A percentile compares a stretch with the other conserved stretches of the same genome.
Conservation (phyloP, 2,888 invertebrate species). For the Aphrophora alni region DNA sequence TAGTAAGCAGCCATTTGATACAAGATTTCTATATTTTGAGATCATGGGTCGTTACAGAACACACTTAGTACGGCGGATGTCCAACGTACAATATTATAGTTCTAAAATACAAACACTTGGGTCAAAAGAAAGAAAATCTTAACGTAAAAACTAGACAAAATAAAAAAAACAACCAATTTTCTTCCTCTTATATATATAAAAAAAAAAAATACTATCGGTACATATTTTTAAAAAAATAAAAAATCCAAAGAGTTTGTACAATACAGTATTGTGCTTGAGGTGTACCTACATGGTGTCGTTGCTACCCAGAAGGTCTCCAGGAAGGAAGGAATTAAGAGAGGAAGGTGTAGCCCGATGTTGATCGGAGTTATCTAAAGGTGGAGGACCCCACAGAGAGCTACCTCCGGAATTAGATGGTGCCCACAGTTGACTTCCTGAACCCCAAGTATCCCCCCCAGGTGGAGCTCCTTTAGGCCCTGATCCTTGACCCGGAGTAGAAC, state of each 20-base stretch:
- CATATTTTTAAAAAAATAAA: constrained; percentile 1
- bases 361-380: constrained; percentile 67
- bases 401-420: constrained; percentile 47
- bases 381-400: constrained; percentile 68
- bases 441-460: constrained; percentile 63
- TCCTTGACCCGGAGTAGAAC: constrained; percentile 57
- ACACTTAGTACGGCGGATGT: not conserved
- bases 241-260: constrained; percentile 7
- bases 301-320: constrained; percentile 80
- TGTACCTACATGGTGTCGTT: constrained; percentile 79
- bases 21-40: constrained; percentile 11
- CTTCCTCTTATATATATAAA: not conserved
- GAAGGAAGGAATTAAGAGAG: constrained; percentile 85
- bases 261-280: constrained; percentile 7
- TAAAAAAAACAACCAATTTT: constrained; percentile 4
- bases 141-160: not conserved
- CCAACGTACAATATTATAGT: not conserved
- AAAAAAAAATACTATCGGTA: not conserved
- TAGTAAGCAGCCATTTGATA: constrained; percentile 16
- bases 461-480: constrained; percentile 56
- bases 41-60: constrained; percentile 9
- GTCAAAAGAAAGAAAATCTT: not conserved
- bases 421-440: constrained; percentile 59
- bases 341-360: constrained; percentile 84
- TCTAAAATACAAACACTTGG: constrained; percentile 4